Base-by-base conservation (phyloP, 1,140 invertebrate species). In the Trissolcus basalis region DNA sequence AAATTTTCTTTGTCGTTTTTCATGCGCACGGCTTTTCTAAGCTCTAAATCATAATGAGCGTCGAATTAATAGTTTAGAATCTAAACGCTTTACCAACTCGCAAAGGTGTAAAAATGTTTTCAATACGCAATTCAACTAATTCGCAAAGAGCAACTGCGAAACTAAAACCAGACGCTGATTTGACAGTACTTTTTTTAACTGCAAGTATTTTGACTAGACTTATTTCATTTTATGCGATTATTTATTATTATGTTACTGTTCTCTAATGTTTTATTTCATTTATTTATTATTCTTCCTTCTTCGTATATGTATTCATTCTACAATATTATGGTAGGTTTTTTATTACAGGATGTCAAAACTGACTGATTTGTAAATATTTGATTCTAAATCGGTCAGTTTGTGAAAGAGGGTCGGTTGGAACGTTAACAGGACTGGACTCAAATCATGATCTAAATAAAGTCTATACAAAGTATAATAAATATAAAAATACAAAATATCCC, bases 401-500 rank as follows among this genome's bases (percentile, higher is more conserved):
- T 12, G 43, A 8, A 14, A 49, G 32, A 63, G 44, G 19, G 19
- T 27, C 3, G 13, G 51, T 44, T 49, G 1, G 4, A 44, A 45
- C 11, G 41, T 14, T 7, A 11, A 39, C 16, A 35, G 54, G 47
- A 67, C 55, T 67, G 47, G 47, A 67, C 53, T 14, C 41, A 11
- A 64, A 36, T 44, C 4, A 50, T 33, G n/a, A 33, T 1, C 13
- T 4, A 11, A 60, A 60, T 12, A 35, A 54, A 36, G 0, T 35
- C 32, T 53, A 12, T 45, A 54, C 51, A 49, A 65, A 48, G 33
- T 65, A 49, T 6, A 27, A 27, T 44, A 67, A 7, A 47, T 68
- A 68, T 51, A 68, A 59, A 68, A 68, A 68, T 68, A 68, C n/a
- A 68, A 68, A 68, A 67, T 19, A 56, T 67, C 56, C 41, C n/a